A percentile compares a stretch with the other conserved stretches of the same genome.
Conservation (phyloP, 2,113 vertebrate genomes). For the Polyodon spathula region DNA sequence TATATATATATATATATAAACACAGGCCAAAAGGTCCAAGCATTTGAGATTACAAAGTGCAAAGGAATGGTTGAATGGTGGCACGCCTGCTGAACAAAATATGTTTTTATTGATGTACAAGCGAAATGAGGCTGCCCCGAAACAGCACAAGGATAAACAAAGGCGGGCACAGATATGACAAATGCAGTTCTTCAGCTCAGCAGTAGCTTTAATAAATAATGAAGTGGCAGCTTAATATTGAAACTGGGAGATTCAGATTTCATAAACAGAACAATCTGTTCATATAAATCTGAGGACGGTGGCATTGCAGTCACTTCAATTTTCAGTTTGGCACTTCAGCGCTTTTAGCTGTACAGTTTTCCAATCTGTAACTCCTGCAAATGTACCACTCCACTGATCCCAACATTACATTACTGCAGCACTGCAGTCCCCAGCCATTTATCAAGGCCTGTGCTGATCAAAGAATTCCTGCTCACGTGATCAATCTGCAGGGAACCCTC, state of each 20-base stretch:
- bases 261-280: conserved; percentile 2
- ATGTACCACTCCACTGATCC: conserved; percentile 14
- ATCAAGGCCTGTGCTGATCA: conserved; percentile 6
- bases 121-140: neutral
- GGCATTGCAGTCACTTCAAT: conserved; percentile 9
- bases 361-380: conserved; percentile 13
- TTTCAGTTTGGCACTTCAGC: conserved; percentile 5
- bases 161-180: neutral
- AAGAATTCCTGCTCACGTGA: neutral
- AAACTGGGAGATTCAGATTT: neutral
- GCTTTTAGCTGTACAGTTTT: conserved; percentile 11
- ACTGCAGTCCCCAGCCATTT: conserved; percentile 10
- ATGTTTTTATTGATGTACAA: too few relatives aligned
- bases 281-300: neutral
- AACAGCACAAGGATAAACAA: too few relatives aligned
- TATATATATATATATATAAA: too few relatives aligned
- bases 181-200: neutral
- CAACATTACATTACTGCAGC: conserved; percentile 11
- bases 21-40: too few relatives aligned
- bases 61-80: too few relatives aligned
- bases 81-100: too few relatives aligned
- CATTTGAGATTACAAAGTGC: too few relatives aligned
- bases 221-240: neutral
- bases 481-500: neutral
- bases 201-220: neutral